phyloP scores from a whole-genome alignment of 2,888 invertebrate genomes.

The Digitonthophagus gazella region DNA sequence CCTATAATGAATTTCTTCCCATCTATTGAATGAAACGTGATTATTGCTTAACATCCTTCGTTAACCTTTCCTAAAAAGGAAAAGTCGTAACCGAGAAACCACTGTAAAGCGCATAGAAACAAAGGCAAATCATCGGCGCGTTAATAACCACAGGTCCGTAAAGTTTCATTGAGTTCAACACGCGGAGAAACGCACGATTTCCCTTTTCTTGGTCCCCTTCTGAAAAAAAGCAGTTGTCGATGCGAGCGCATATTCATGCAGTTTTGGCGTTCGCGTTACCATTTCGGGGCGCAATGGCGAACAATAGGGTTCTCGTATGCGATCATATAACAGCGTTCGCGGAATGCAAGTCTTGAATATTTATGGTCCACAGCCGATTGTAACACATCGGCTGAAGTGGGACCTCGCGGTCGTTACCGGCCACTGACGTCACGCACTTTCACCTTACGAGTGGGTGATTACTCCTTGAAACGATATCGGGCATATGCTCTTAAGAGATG shows the following conservation, averaged over 20 bases:
- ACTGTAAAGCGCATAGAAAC: too few relatives aligned
- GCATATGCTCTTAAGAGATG: not conserved
- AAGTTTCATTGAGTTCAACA: too few relatives aligned
- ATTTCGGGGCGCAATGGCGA: not conserved
- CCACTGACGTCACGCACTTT: not conserved
- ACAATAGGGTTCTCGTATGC: not conserved
- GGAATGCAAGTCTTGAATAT: conserved; percentile 16
- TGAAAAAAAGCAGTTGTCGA: not conserved
- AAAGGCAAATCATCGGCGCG: too few relatives aligned
- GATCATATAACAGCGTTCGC: conserved; percentile 3
- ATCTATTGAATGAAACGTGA: too few relatives aligned
- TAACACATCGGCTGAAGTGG: conserved; percentile 4
- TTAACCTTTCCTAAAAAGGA: too few relatives aligned
- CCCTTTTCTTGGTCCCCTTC: too few relatives aligned
- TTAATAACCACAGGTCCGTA: too few relatives aligned
- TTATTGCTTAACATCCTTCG: too few relatives aligned
- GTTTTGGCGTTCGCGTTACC: not conserved
- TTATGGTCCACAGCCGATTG: conserved; percentile 10
- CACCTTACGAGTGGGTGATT: not conserved
- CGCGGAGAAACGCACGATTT: too few relatives aligned
- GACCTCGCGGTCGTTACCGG: not conserved
- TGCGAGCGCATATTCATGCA: not conserved
- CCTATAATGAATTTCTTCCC: too few relatives aligned
- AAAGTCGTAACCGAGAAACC: too few relatives aligned
- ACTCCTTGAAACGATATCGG: not conserved